A percentile compares a stretch with the other conserved stretches of the same genome.
Evolutionary conservation across 2,797 vertebrate genomes (phyloP).

Genomic region (Hyperoplus lanceolatus): DNA sequence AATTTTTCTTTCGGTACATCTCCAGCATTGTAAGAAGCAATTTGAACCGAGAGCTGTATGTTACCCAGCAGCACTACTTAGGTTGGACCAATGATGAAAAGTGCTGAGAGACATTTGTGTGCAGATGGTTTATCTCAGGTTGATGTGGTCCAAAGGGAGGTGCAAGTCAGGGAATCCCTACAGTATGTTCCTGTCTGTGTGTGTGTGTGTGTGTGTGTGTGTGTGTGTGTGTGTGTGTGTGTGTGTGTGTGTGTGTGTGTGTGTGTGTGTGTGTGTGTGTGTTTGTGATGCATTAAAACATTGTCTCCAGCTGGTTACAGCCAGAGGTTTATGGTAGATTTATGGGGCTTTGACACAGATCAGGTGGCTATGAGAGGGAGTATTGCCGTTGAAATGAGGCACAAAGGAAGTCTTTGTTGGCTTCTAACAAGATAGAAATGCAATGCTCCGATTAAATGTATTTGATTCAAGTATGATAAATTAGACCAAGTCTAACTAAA

Average conservation of each 20-base stretch:
- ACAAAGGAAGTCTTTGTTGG: not conserved
- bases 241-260: slow-evolving; percentile 35
- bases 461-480: not conserved
- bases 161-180: slow-evolving; percentile 22
- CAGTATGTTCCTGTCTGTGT: slow-evolving; percentile 18
- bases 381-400: slow-evolving; percentile 15
- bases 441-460: not conserved
- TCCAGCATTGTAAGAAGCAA: not conserved
- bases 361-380: slow-evolving; percentile 11
- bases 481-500: slow-evolving; percentile 17
- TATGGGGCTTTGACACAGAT: slow-evolving; percentile 40
- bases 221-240: slow-evolving; percentile 3
- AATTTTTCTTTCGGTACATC: not conserved
- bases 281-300: slow-evolving; percentile 61
- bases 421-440: slow-evolving; percentile 7
- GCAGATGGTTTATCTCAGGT: slow-evolving; percentile 58
- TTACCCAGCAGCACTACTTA: not conserved
- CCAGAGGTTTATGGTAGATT: slow-evolving; percentile 42
- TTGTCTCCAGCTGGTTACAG: slow-evolving; percentile 58
- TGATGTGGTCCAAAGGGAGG: not conserved
- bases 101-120: slow-evolving; percentile 7
- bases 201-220: slow-evolving; percentile 38
- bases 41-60: not conserved
- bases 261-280: slow-evolving; percentile 56
- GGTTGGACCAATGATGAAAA: slow-evolving; percentile 1